Base-by-base conservation (phyloP, 1,140 invertebrate genomes). In the Tenebrio molitor region DNA sequence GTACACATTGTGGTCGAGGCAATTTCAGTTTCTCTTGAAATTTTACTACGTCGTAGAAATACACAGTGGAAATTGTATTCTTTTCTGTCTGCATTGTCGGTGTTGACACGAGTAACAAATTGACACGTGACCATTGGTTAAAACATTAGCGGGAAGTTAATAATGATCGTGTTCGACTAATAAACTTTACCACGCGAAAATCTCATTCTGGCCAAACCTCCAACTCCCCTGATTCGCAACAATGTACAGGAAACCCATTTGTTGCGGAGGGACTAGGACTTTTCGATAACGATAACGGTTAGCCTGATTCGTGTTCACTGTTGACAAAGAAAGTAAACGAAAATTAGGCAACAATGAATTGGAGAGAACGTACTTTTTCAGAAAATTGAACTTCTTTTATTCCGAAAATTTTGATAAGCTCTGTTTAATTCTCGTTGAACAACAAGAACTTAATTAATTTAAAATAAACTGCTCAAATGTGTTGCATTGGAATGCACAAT, bases 91-190 rank as follows among this genome's bases (percentile, higher is more conserved):
- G 2, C 17, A 8, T 53, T n/a, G n/a, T n/a, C 16, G 14, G 10
- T 14, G 23, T 4, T 10, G 14, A 58, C 19, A 17, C 8, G 50
- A 58, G 19, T 58, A 58, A 58, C 23, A 29, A 58, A 58, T 58
- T 58, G 50, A 58, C 21, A 17, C 50, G 50, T 58, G 50, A 58
- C 23, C 29, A 58, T 58, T 58, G 23, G 50, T 29, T 58, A 29
- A 58, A 29, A 58, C 50, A 58, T 29, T 58, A 53, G 46, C 23
- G 42, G 42, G 8, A 58, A 58, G 50, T 58, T 58, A 58, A 58
- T 58, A 58, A 58, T 25, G 23, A 3, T 29, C n/a, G 50, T 25
- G 50, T 21, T 58, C 21, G 50, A 25, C 23, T 58, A 58, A 58
- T 58, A 29, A 58, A 29, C 50, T 29, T 29, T 25, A 29, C 50